Conservation (phyloP, 2,797 vertebrate genomes). For the Sylvilagus floridanus region DNA sequence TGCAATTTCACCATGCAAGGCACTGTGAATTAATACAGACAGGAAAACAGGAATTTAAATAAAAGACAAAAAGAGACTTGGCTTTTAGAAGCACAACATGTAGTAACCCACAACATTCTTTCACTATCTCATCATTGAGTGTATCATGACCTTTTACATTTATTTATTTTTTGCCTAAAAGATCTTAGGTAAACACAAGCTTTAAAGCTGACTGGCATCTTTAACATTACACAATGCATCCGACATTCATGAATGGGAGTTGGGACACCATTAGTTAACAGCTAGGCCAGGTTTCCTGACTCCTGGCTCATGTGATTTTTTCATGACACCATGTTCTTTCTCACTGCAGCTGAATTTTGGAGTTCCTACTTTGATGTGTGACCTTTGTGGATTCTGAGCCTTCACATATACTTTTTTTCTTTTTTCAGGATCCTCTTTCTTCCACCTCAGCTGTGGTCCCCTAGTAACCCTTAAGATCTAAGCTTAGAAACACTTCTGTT, state of each 20-base stretch:
- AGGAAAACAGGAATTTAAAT: too few relatives aligned
- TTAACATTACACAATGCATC: neutral
- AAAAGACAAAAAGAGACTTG: neutral
- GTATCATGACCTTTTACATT: neutral
- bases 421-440: neutral
- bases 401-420: neutral
- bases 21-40: neutral
- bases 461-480: neutral
- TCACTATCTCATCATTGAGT: neutral
- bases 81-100: constrained; percentile 10
- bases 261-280: neutral
- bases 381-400: neutral
- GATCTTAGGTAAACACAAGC: neutral
- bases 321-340: neutral
- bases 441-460: neutral
- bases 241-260: neutral
- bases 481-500: neutral
- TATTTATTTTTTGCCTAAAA: neutral
- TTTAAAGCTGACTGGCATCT: neutral
- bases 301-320: neutral
- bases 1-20: neutral
- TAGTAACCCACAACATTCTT: neutral
- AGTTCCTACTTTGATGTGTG: neutral
- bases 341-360: neutral
- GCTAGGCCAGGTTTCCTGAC: neutral